Evolutionary conservation across 2,797 vertebrate species (phyloP), one percentile per base, ranked within the genome.

Genomic region (Anniella stebbinsi): DNA sequence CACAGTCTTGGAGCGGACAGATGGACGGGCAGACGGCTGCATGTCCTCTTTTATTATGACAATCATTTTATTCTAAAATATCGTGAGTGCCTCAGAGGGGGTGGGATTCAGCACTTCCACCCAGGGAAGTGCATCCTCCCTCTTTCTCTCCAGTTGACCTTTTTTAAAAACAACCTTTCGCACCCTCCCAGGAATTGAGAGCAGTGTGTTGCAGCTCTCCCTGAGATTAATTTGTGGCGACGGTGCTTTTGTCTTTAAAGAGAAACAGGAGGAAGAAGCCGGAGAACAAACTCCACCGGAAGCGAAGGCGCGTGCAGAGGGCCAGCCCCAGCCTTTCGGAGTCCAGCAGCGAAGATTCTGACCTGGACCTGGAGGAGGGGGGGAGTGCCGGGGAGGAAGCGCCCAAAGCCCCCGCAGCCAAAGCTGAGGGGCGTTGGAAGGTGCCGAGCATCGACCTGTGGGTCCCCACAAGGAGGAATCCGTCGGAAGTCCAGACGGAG

Each of bases 381-480:
- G 36, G 45, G 0, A 41, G 25, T 41, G 90, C 0, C 91, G 93
- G 63, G 91, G 94, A 85, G 23, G 36, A 60, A 60, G 2, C 0
- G 8, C 1, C 21, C 12, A 28, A 0, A 60, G 66, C 25, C 13
- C 60, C 90, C 48, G 82, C 48, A 0, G 2, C 83, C 10, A 54
- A 17, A 0, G 80, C 91, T 3, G 15, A n/a, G 1, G 17, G 45
- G 1, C 48, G 18, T n/a, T 93, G 92, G 9, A 0, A 0, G 0
- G 51, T 98, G n/a, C 97, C 98, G 0, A 95, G 95, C 48, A 92
- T 99, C 2, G 94, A 98, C 82, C 81, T 97, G n/a, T 99, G 99
- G 98, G 87, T 98, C 9, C 98, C 98, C 0, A 92, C 94, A 13
- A 69, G 63, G 75, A 51, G 86, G 13, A 15, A 45, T 10, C 0